Evolutionary conservation across 2,888 invertebrate species (phyloP).

Genomic region (Plebejus melissa): DNA sequence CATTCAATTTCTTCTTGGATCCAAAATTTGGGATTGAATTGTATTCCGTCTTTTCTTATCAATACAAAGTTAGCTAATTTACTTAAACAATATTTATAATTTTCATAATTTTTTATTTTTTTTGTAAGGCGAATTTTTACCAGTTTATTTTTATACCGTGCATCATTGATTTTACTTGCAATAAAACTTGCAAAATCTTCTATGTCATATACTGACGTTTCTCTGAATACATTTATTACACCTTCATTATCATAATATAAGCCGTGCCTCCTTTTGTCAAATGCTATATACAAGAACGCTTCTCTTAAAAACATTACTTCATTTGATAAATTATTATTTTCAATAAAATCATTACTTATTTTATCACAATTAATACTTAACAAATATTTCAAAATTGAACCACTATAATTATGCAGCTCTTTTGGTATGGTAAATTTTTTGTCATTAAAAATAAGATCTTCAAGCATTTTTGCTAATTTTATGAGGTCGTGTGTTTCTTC

Average conservation of each 20-base stretch:
- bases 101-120: background rate
- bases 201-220: background rate
- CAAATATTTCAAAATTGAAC: background rate
- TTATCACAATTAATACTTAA: background rate
- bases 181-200: constrained; percentile 1
- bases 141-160: background rate
- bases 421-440: background rate
- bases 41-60: constrained; percentile 17
- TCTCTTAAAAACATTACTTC: constrained; percentile 16
- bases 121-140: constrained; percentile 6
- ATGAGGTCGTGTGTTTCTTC: constrained; percentile 21
- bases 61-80: constrained; percentile 14
- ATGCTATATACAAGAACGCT: constrained; percentile 4
- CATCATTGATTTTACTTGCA: constrained; percentile 5
- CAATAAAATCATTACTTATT: constrained; percentile 6
- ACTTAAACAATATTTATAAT: background rate
- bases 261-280: background rate
- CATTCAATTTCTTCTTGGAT: background rate
- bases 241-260: background rate
- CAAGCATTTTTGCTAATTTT: constrained; percentile 17
- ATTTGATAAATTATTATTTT: background rate
- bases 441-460: constrained; percentile 15
- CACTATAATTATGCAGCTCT: background rate
- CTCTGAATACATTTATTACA: background rate
- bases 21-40: constrained; percentile 21